These are phyloP conservation scores for Myotis vivesi DNA, from an alignment of 2,797 vertebrate species.

Conservation along the genomic window DNA sequence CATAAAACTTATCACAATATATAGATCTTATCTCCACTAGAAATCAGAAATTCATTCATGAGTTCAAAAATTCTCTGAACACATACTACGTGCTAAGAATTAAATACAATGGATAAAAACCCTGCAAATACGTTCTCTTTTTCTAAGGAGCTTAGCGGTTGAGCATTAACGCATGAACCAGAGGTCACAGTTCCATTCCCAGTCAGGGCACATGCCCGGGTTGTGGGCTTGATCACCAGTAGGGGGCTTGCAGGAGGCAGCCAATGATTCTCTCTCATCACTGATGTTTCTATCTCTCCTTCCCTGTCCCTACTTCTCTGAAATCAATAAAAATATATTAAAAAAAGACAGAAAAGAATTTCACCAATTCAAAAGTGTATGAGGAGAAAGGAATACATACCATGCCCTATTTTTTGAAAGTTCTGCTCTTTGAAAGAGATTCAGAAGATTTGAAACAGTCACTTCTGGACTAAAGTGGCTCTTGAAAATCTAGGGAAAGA, in stretches of 20 bases:
- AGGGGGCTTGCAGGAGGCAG: no score
- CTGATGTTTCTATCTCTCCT: no score
- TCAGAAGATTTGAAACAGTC: conserved; percentile 85
- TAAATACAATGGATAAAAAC: neutral
- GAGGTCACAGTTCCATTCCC: neutral
- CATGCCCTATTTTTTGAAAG: conserved; percentile 83
- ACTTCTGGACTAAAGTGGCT: conserved; percentile 85
- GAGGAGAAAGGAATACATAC: conserved; percentile 82
- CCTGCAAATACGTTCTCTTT: neutral
- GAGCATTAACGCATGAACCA: neutral
- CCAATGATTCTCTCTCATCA: no score
- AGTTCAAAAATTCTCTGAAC: neutral
- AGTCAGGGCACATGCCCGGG: no score
- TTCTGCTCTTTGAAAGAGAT: conserved; percentile 87
- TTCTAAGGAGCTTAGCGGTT: neutral
- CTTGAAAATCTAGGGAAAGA: conserved; percentile 82
- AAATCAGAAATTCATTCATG: neutral
- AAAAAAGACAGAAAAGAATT: neutral
- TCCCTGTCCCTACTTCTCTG: no score
- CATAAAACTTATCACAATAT: neutral
- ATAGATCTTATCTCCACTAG: neutral
- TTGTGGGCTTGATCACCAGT: no score
- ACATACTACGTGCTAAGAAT: neutral
- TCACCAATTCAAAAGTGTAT: neutral
- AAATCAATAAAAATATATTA: neutral